Evolutionary conservation across 2,888 invertebrate species (phyloP), one percentile per base, ranked within the genome.

Genomic region (Operophtera brumata): DNA sequence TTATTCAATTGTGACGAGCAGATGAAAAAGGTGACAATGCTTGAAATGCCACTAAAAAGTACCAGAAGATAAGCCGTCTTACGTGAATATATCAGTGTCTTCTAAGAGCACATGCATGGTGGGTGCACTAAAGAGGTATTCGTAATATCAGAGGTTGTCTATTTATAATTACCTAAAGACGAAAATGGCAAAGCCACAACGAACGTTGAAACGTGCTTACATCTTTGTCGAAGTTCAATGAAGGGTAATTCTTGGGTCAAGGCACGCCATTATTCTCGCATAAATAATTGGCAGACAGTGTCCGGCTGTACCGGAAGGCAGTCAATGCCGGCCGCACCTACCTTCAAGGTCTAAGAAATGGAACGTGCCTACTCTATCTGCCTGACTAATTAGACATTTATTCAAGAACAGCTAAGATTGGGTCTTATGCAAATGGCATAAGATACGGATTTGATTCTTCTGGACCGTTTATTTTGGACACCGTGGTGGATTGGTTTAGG

Each of bases 321-420:
- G 63, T 67, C 68, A 71, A 67, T 70, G 68, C 59, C 66, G 71
- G 65, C 62, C 62, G 56, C 66, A 68, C 78, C 77, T 65, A 65
- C 61, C 41, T 20, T 59, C 80, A 79, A 88, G 89, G 88, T 82
- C 81, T 82, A 86, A 89, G 89, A 89, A 87, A 88, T 87, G 80
- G 73, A 80, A 78, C 72, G 75, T 69, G 39, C 2, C 11, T 34
- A 36, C 36, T 36, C 35, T 44, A 34, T 37, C 32, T 43, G 46
- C 30, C 41, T 43, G 48, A 34, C 42, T 10, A 51, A 48, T 47
- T 51, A 47, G 30, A 56, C 42, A 20, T 20, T 28, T 45, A 42
- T 12, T 42, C 32, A 32, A 20, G 20, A 20, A 42, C 13, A 44
- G 34, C 34, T 14, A 52, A 34, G 12, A 30, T 11, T 13, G 12